Evolutionary conservation across 1,140 invertebrate genomes (phyloP).

Genomic region (Coenobita brevimanus): DNA sequence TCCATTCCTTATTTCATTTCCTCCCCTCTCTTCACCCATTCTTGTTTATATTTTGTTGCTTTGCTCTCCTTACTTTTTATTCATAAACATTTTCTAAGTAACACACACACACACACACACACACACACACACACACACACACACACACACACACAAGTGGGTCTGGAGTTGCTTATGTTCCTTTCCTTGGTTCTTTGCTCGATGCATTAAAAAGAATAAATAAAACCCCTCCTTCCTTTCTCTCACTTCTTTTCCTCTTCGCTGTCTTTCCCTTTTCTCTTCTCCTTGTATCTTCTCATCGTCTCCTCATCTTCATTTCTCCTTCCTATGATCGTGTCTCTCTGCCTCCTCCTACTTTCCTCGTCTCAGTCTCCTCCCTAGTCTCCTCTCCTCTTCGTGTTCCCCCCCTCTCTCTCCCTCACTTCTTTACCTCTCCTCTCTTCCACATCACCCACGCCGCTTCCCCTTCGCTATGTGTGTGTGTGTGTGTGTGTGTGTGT

Average conservation of each 20-base stretch:
- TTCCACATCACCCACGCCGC: no score
- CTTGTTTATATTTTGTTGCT: no score
- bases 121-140: conserved; percentile 1
- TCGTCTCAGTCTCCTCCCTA: background rate
- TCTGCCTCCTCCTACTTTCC: background rate
- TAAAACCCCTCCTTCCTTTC: background rate
- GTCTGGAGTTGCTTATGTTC: background rate
- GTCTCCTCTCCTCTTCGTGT: no score
- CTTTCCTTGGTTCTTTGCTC: background rate
- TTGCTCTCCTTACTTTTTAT: background rate
- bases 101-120: background rate
- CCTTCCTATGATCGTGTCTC: no score
- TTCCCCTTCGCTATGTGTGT: no score
- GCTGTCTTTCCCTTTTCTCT: background rate
- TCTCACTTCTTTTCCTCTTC: background rate
- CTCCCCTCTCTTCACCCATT: no score
- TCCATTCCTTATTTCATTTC: no score
- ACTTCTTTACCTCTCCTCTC: background rate
- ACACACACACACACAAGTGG: background rate
- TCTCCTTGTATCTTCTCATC: background rate
- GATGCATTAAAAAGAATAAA: background rate
- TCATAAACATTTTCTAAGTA: background rate
- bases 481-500: no score
- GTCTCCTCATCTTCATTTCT: no score
- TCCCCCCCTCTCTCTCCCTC: conserved; percentile 18